Conservation (phyloP, 2,888 invertebrate genomes). For the Parapristionchus giblindavisi region DNA sequence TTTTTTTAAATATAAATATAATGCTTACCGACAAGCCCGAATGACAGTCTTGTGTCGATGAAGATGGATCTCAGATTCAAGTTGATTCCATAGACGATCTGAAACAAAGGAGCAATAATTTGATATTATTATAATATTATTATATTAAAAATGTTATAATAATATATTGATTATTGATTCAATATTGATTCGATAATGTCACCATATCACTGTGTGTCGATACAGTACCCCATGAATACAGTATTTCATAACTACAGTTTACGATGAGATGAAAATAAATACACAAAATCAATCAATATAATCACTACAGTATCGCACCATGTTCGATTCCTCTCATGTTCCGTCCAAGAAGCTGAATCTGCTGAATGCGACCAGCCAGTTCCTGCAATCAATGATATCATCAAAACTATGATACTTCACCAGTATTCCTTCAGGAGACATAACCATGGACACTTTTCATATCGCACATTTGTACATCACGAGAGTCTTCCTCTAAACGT, state of each 20-base stretch:
- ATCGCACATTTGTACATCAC: no score
- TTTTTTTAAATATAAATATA: no score
- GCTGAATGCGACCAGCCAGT: constrained; percentile 77
- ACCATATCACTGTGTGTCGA: no score
- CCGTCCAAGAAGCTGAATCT: constrained; percentile 82
- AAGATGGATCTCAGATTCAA: constrained; percentile 86
- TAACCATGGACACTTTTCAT: not conserved
- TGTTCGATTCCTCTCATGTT: constrained; percentile 84
- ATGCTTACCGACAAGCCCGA: constrained; percentile 73
- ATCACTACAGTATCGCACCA: constrained; percentile 66
- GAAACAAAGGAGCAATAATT: not conserved
- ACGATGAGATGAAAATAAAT: no score
- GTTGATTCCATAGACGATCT: constrained; percentile 81
- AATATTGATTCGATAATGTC: no score
- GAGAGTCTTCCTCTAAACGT: no score
- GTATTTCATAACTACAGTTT: no score
- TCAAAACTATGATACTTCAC: not conserved
- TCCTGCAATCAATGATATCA: constrained; percentile 46
- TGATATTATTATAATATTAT: not conserved
- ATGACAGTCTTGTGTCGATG: constrained; percentile 85
- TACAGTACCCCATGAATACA: no score
- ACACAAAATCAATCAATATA: no score
- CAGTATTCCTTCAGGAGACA: not conserved
- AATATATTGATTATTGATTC: not conserved
- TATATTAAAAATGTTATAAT: not conserved